phyloP scores from a whole-genome alignment of 1,140 invertebrate species.

The Diachasma alloeum region DNA sequence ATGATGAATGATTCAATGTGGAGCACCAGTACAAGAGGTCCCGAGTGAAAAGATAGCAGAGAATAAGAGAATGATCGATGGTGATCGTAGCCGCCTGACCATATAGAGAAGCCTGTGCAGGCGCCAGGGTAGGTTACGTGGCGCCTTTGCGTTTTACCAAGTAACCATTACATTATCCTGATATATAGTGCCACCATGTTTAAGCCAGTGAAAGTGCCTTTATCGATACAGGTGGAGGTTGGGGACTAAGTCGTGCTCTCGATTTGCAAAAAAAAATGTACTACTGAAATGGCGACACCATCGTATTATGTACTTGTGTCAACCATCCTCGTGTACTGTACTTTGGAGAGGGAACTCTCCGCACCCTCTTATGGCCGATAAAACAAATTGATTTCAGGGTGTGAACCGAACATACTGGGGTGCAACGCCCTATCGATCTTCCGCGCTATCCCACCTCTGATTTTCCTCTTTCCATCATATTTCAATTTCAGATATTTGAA shows the following conservation, averaged over 20 bases:
- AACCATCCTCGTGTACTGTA: neutral
- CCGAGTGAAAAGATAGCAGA: neutral
- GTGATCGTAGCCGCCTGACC: neutral
- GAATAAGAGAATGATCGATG: neutral
- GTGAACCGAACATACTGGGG: slow-evolving; percentile 9
- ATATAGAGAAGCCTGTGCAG: neutral
- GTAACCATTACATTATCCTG: neutral
- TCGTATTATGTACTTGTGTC: neutral
- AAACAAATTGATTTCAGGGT: slow-evolving; percentile 15
- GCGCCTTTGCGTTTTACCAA: neutral
- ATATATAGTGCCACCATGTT: neutral
- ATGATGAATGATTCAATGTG: neutral
- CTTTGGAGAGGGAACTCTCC: neutral
- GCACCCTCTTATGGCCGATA: neutral
- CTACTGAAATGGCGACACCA: neutral
- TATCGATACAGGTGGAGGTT: neutral
- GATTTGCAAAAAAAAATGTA: neutral
- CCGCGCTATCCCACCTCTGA: neutral
- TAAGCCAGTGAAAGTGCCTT: neutral
- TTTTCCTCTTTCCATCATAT: neutral
- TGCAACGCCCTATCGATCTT: slow-evolving; percentile 23
- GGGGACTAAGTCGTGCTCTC: neutral
- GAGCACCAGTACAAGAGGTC: neutral
- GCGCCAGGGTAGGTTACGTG: neutral
- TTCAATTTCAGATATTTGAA: neutral